Evolutionary conservation across 2,797 vertebrate genomes (phyloP).

Genomic region (Galagoides demidoff): DNA sequence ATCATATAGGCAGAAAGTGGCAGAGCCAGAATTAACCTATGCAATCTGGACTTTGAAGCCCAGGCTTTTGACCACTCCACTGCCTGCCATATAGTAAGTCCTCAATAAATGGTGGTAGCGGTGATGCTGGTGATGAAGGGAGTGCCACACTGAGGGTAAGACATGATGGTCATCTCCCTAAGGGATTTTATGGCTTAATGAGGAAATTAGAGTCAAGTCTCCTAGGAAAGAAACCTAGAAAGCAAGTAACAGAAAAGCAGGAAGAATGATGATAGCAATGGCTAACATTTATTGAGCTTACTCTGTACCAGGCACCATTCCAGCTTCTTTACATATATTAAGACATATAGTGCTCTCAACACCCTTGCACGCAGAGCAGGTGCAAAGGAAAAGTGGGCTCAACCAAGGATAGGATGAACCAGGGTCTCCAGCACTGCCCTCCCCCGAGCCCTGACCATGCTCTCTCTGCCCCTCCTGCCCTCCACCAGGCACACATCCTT

Average conservation of each 20-base stretch:
- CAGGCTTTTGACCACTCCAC: background rate
- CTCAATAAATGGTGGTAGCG: background rate
- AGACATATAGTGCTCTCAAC: background rate
- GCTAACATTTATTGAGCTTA: background rate
- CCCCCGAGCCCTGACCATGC: background rate
- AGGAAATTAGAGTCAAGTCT: background rate
- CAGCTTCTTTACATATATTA: background rate
- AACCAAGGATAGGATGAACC: background rate
- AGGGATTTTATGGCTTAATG: background rate
- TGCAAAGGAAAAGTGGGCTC: background rate
- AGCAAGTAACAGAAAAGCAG: background rate
- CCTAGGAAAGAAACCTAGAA: slow-evolving; percentile 41
- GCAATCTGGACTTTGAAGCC: background rate
- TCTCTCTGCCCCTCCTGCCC: background rate
- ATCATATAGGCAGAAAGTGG: background rate
- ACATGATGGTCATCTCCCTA: background rate
- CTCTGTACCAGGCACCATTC: background rate
- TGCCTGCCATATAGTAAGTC: background rate
- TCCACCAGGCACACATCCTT: slow-evolving; percentile 95
- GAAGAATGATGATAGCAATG: background rate
- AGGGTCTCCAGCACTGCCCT: rapidly evolving
- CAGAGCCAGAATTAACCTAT: background rate
- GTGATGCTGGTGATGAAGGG: too few relatives aligned
- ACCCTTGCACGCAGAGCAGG: background rate
- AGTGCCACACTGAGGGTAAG: too few relatives aligned